Conservation (phyloP, 2,113 vertebrate species). For the Alectura lathami region DNA sequence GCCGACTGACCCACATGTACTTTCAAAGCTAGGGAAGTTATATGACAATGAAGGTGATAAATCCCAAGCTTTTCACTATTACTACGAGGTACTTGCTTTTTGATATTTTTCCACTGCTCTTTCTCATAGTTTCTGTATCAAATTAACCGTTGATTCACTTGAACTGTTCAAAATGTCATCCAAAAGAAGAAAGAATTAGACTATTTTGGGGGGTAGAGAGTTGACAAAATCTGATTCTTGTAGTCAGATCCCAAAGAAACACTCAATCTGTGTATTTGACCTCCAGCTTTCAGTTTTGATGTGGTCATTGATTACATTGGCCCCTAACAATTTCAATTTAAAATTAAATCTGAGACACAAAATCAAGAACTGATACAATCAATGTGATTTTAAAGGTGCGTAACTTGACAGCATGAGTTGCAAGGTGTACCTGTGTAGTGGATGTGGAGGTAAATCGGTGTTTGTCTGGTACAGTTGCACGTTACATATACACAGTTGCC, state of each 20-base stretch:
- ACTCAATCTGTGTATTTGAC: background rate
- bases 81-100: constrained; percentile 84
- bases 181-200: background rate
- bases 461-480: background rate
- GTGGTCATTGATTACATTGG: background rate
- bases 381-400: background rate
- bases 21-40: constrained; percentile 91
- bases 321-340: background rate
- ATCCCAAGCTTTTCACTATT: constrained; percentile 94
- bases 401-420: background rate
- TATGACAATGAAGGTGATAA: constrained; percentile 92
- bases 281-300: background rate
- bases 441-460: background rate
- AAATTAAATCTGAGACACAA: background rate
- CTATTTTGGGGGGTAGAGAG: fast-evolving
- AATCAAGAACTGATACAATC: background rate
- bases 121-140: background rate
- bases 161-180: background rate
- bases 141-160: background rate
- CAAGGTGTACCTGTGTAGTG: background rate
- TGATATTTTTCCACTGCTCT: background rate
- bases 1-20: constrained; percentile 87
- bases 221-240: background rate
- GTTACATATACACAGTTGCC: background rate
- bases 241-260: background rate